A percentile compares a stretch with the other conserved stretches of the same genome.
Conservation (phyloP, 2,797 vertebrate genomes). For the Astyanax mexicanus region DNA sequence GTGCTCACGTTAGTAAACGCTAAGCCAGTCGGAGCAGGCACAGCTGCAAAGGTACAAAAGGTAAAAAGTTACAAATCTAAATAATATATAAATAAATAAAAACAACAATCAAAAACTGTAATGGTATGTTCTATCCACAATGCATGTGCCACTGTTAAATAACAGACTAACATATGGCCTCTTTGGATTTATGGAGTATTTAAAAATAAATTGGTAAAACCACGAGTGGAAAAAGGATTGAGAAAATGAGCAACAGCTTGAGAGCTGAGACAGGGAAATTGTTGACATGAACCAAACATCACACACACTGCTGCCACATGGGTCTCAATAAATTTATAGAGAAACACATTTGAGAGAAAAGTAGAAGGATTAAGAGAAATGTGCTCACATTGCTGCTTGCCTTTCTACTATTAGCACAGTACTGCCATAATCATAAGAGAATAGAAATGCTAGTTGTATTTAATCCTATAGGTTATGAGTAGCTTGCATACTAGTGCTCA, state of each 20-base stretch:
- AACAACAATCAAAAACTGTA: background rate
- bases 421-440: background rate
- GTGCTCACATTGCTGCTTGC: slow-evolving; percentile 21
- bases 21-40: slow-evolving; percentile 90
- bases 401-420: slow-evolving; percentile 11
- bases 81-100: background rate
- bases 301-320: slow-evolving; percentile 68
- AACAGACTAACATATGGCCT: slow-evolving; percentile 2
- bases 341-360: background rate
- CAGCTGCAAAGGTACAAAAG: slow-evolving; percentile 74
- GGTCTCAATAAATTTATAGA: slow-evolving; percentile 9
- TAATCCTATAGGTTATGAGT: no score
- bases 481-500: background rate
- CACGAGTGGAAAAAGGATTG: slow-evolving; percentile 49
- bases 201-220: slow-evolving; percentile 57
- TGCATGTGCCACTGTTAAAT: slow-evolving; percentile 33
- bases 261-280: slow-evolving; percentile 23
- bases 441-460: no score
- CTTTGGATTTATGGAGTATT: slow-evolving; percentile 63
- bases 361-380: background rate
- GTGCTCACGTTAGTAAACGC: slow-evolving; percentile 86
- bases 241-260: slow-evolving; percentile 61
- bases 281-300: slow-evolving; percentile 51
- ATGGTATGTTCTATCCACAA: background rate
- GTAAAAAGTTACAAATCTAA: background rate